Evolutionary conservation across 2,888 invertebrate genomes (phyloP), one percentile per base, ranked within the genome.

Genomic region (Acrobasis consociella): DNA sequence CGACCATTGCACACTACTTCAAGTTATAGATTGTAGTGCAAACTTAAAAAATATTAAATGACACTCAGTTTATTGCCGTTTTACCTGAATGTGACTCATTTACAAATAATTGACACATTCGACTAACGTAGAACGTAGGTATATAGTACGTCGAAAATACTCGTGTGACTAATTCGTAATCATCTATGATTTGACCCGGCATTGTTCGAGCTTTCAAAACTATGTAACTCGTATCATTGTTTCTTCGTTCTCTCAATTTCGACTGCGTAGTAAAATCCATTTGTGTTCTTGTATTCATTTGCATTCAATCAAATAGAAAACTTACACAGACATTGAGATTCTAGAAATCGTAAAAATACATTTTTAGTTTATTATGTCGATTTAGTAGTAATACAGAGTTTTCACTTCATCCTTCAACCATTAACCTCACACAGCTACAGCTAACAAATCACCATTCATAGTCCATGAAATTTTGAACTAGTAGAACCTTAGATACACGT

Each of bases 401-500:
- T 11, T 42, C 42, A 42, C 42, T 46, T 7, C 46, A 46, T 46
- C 46, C 42, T 3, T 13, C 46, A 46, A 46, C n/a, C 5, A 13
- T 13, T 13, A n/a, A 46, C 13, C n/a, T 46, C 46, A 5, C 46
- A 46, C 15, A 15, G 16, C 16, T n/a, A 46, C 15, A 15, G 16
- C 16, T n/a, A 56, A 39, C 16, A 15, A 16, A 15, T 17, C 15
- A 11, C 15, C 42, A 15, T 22, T 72, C 68, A 63, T 74, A 75
- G 84, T 81, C 82, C 81, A 76, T 75, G 78, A 76, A 75, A 76
- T 82, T 82, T 81, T 81, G 78, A 82, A 79, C 78, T 70, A 69
- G 42, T 68, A 31, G 31, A 60, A 50, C 31, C 63, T 42, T 52
- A 17, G 53, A 52, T 49, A 49, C n/a, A 51, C 58, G 39, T 62